Percentiles rank a stretch among this genome's conserved stretches.
phyloP scores from a whole-genome alignment of 2,113 vertebrate genomes.

The Varanus komodoensis region DNA sequence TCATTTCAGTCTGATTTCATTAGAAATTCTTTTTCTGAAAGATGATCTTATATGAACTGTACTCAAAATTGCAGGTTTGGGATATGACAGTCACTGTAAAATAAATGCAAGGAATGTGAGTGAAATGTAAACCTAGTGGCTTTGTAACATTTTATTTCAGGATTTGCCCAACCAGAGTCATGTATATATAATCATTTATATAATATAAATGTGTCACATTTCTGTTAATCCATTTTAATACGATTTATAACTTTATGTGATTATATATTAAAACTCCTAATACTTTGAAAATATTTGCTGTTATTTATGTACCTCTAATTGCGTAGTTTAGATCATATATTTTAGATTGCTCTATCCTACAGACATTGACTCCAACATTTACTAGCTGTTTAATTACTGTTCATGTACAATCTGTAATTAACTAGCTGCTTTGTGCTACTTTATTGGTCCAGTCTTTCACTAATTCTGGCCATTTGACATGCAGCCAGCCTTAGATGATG shows the following conservation, averaged over 20 bases:
- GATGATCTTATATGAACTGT: not conserved
- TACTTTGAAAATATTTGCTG: not conserved
- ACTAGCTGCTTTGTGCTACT: not conserved
- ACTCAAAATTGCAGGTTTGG: not conserved
- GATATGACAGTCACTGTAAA: not conserved
- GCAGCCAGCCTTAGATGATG: not conserved
- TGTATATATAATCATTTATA: slow-evolving; percentile 46
- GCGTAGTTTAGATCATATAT: not conserved
- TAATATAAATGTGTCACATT: slow-evolving; percentile 48
- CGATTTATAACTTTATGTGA: slow-evolving; percentile 58
- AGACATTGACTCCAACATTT: not conserved
- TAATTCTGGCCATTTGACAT: not conserved
- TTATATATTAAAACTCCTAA: slow-evolving; percentile 48
- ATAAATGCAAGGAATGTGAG: slow-evolving; percentile 6
- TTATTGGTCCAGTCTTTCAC: not conserved
- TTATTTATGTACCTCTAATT: not conserved
- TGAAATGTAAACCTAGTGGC: slow-evolving; percentile 22
- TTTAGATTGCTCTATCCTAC: slow-evolving; percentile 3
- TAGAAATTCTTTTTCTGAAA: not conserved
- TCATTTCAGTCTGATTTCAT: slow-evolving; percentile 10
- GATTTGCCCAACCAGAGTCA: slow-evolving; percentile 42
- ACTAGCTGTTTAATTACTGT: not conserved
- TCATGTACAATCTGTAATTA: slow-evolving; percentile 4
- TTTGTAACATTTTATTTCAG: slow-evolving; percentile 37
- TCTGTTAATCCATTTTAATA: slow-evolving; percentile 62